Evolutionary conservation across 1,140 invertebrate genomes (phyloP).

Genomic region (Sarcophaga peregrina): DNA sequence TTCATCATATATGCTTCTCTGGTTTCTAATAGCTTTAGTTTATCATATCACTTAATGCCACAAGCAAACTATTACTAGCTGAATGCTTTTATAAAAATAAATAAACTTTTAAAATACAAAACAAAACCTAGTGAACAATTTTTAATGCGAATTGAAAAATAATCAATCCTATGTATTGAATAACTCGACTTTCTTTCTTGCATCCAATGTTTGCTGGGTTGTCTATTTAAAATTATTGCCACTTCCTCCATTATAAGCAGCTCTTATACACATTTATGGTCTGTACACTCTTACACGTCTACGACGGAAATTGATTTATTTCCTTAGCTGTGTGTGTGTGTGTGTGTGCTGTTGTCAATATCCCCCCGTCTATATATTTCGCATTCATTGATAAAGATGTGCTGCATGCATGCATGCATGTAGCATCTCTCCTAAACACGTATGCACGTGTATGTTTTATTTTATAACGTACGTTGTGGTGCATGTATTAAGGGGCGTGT

Average conservation of each 20-base stretch:
- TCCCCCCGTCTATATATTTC: neutral
- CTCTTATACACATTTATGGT: neutral
- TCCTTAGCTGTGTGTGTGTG: neutral
- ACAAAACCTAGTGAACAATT: too few species aligned
- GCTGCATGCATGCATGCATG: neutral
- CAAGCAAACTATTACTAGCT: neutral
- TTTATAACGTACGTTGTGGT: too few species aligned
- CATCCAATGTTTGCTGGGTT: too few species aligned
- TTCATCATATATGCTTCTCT: neutral
- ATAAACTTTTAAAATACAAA: too few species aligned
- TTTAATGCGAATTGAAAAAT: too few species aligned
- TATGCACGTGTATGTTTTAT: too few species aligned
- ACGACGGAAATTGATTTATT: slow-evolving; percentile 32
- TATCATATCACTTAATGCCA: neutral
- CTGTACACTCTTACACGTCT: slow-evolving; percentile 19
- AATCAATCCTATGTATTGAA: too few species aligned
- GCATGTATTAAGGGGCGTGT: too few species aligned
- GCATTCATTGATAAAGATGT: neutral
- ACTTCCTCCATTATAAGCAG: neutral
- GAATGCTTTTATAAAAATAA: too few species aligned
- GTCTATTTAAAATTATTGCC: neutral
- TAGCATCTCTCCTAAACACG: too few species aligned
- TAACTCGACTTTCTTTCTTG: too few species aligned
- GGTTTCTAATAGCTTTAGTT: neutral
- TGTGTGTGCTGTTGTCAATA: neutral